These are phyloP conservation scores for Perca fluviatilis DNA, from an alignment of 2,113 vertebrate species.

Conservation along the genomic window DNA sequence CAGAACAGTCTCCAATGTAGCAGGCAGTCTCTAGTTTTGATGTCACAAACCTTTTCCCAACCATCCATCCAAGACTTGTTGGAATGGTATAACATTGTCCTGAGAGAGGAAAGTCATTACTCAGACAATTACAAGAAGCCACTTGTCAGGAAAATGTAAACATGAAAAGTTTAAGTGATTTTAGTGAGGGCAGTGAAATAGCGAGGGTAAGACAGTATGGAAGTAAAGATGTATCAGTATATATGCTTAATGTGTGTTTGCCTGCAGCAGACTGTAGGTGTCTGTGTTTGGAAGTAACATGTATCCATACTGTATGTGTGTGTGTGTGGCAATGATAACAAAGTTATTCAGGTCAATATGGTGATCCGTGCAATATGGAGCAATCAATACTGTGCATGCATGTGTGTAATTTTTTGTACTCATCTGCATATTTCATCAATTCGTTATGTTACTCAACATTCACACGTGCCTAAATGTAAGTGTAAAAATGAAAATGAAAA, in stretches of 20 bases:
- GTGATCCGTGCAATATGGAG: slow-evolving; percentile 5
- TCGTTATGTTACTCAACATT: background rate
- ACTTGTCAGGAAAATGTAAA: background rate
- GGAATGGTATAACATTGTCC: background rate
- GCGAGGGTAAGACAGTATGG: background rate
- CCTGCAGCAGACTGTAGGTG: slow-evolving; percentile 5
- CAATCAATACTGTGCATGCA: slow-evolving; percentile 4
- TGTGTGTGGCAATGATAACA: slow-evolving; percentile 11
- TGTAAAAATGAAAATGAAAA: too few species aligned
- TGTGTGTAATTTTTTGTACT: background rate
- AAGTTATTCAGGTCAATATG: slow-evolving; percentile 23
- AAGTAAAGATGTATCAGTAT: background rate
- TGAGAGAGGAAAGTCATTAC: background rate
- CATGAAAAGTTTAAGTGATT: background rate
- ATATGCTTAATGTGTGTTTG: background rate
- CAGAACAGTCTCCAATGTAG: background rate
- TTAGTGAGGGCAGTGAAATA: background rate
- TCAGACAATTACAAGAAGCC: background rate
- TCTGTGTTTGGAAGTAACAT: slow-evolving; percentile 9
- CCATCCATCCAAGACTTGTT: background rate
- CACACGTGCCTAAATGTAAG: background rate
- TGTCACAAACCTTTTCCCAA: background rate
- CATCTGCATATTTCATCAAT: background rate
- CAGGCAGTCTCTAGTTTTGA: background rate
- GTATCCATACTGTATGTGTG: background rate